A percentile compares a stretch with the other conserved stretches of the same genome.
These are phyloP conservation scores for Stomatorhinus ivindoensis DNA, from an alignment of 2,113 vertebrate species.

Conservation along the genomic window DNA sequence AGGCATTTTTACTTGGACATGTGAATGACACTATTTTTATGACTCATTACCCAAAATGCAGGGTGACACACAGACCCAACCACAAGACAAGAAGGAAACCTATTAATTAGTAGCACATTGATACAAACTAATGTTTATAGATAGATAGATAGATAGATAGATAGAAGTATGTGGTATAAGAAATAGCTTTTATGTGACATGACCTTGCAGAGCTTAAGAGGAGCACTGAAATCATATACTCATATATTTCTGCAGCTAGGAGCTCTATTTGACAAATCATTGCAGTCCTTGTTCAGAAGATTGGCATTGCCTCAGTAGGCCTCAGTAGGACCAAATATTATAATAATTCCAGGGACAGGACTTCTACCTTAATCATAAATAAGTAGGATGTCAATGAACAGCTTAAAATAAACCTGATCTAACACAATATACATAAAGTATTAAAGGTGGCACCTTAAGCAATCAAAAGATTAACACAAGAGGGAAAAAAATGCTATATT, in stretches of 20 bases:
- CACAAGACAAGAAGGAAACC: neutral
- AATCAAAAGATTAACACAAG: neutral
- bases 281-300: neutral
- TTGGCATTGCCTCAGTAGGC: neutral
- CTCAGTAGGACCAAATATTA: neutral
- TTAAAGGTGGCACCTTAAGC: neutral
- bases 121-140: neutral
- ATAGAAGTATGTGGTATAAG: neutral
- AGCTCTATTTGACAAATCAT: neutral
- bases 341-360: neutral
- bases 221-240: neutral
- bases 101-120: neutral
- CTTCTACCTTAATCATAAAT: neutral
- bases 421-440: neutral
- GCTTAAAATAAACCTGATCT: neutral
- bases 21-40: conserved; percentile 25
- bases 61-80: conserved; percentile 26
- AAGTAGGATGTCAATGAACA: neutral
- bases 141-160: too few relatives aligned
- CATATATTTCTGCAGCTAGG: neutral
- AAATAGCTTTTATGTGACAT: neutral
- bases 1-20: conserved; percentile 27
- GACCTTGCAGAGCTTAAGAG: neutral
- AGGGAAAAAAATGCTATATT: neutral
- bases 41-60: conserved; percentile 35